Evolutionary conservation across 2,113 vertebrate species (phyloP).

Genomic region (Ranitomeya imitator): DNA sequence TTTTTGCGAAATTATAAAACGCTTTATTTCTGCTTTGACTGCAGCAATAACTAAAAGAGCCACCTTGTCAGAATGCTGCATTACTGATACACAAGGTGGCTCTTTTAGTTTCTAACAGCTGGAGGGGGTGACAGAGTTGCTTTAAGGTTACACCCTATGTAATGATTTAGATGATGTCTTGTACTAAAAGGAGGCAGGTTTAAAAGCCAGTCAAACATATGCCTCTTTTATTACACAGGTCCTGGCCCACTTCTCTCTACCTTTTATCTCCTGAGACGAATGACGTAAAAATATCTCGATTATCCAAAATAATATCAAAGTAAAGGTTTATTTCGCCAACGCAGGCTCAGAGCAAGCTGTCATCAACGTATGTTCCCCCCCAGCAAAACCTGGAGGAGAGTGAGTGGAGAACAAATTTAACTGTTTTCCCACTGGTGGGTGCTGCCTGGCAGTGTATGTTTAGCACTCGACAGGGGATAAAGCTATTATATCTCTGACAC

Average conservation of each 20-base stretch:
- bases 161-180: neutral
- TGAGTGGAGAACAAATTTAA: slow-evolving; percentile 56
- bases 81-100: no score
- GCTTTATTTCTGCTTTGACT: no score
- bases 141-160: no score
- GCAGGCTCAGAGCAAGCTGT: slow-evolving; percentile 57
- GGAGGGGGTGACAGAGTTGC: no score
- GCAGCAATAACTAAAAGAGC: no score
- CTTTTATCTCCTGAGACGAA: slow-evolving; percentile 39
- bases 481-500: neutral
- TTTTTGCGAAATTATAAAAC: no score
- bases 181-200: neutral
- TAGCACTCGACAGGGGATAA: neutral
- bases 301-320: slow-evolving; percentile 56
- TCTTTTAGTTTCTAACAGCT: no score
- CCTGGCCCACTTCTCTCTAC: neutral
- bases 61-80: no score
- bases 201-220: neutral
- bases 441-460: slow-evolving; percentile 62
- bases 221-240: neutral
- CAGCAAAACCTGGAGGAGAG: slow-evolving; percentile 41
- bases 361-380: slow-evolving; percentile 55
- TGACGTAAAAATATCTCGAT: slow-evolving; percentile 50
- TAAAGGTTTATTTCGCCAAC: slow-evolving; percentile 59
- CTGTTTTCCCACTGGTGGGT: slow-evolving; percentile 61